Conservation (phyloP, 2,113 vertebrate species). For the Rhabdomys dilectus region DNA sequence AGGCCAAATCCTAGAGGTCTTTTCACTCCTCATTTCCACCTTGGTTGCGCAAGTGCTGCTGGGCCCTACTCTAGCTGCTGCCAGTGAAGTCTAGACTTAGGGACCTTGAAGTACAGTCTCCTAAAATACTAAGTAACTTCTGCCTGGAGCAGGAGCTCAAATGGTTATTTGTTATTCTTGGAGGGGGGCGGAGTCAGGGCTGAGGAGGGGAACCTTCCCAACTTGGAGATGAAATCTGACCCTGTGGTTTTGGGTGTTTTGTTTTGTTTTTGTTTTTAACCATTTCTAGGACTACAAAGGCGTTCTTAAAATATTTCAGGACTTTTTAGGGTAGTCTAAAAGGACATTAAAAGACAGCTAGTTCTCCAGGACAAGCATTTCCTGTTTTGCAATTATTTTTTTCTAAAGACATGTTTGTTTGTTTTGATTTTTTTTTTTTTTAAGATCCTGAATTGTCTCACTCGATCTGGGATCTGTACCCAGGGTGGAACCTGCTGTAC, state of each 20-base stretch:
- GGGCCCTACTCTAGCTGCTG: background rate
- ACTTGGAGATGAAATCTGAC: slow-evolving; percentile 57
- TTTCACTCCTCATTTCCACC: background rate
- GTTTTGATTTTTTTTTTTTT: background rate
- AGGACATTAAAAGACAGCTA: background rate
- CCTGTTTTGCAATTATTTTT: slow-evolving; percentile 66
- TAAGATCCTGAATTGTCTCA: background rate
- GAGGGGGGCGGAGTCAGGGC: background rate
- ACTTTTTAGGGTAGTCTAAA: background rate
- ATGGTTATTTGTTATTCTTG: slow-evolving; percentile 67
- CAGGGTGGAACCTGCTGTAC: background rate
- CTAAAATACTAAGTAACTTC: slow-evolving; percentile 33
- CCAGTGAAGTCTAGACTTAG: background rate
- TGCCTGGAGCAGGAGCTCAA: background rate
- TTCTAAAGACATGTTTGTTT: slow-evolving; percentile 1
- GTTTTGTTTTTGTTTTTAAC: background rate
- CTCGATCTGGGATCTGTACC: background rate
- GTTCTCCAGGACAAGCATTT: slow-evolving; percentile 44
- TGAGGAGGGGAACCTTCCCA: slow-evolving; percentile 59
- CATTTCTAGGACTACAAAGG: slow-evolving; percentile 63
- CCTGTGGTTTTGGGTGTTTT: background rate
- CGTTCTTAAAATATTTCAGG: slow-evolving; percentile 19
- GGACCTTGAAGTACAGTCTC: background rate
- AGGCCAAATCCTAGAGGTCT: background rate
- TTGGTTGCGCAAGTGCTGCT: background rate